These are phyloP conservation scores for Desoria tigrina DNA, from an alignment of 2,888 invertebrate genomes.

Conservation along the genomic window DNA sequence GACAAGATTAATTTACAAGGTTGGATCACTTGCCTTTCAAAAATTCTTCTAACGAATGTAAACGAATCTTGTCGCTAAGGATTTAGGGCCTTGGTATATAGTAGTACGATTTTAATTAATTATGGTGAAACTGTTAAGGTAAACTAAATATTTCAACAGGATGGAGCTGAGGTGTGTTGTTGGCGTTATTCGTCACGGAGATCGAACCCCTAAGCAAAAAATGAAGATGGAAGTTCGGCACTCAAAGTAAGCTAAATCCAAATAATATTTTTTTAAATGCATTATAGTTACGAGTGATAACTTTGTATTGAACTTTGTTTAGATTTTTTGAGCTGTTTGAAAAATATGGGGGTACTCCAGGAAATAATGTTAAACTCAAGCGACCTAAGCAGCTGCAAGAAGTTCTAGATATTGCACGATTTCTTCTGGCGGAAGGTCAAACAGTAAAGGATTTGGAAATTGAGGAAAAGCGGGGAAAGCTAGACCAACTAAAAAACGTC, in stretches of 20 bases:
- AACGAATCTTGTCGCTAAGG: no score
- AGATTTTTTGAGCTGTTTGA: constrained; percentile 98
- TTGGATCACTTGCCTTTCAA: neutral
- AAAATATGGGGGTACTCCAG: constrained; percentile 92
- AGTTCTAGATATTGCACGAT: constrained; percentile 93
- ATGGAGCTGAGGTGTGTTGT: constrained; percentile 91
- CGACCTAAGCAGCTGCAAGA: constrained; percentile 96
- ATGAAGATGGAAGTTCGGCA: constrained; percentile 99
- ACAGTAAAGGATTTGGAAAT: constrained; percentile 81
- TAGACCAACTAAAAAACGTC: constrained; percentile 96
- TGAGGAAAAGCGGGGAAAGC: constrained; percentile 93
- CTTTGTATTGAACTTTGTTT: constrained; percentile 35
- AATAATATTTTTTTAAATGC: constrained; percentile 1
- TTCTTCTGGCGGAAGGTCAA: constrained; percentile 83
- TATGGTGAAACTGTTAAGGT: no score
- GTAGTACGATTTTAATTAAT: no score
- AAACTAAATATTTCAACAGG: no score
- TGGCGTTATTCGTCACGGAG: constrained; percentile 95
- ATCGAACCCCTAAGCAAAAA: constrained; percentile 98
- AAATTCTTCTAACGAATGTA: no score
- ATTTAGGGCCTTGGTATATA: no score
- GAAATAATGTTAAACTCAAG: constrained; percentile 95
- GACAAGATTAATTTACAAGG: neutral
- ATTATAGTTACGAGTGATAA: neutral
- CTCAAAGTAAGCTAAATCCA: constrained; percentile 69